Percentiles rank a stretch among this genome's conserved stretches.
Conservation (phyloP, 1,140 invertebrate genomes). For the Palaemon carinicauda region DNA sequence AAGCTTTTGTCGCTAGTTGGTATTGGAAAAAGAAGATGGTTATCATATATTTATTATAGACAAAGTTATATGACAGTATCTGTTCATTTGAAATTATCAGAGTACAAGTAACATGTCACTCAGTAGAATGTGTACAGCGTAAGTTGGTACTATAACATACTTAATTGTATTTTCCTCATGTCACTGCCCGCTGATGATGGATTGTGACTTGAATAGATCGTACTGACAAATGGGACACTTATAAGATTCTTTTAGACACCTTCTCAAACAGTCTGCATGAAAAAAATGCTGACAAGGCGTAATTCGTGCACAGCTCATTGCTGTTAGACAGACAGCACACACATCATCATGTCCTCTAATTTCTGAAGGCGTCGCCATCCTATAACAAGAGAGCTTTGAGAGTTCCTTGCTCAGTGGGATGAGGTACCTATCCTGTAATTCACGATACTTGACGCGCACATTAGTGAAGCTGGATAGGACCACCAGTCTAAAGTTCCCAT, state of each 20-base stretch:
- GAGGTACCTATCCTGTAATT: constrained; percentile 70
- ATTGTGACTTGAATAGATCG: neutral
- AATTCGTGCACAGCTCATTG: constrained; percentile 88
- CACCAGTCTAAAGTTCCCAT: constrained; percentile 69
- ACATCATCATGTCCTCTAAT: constrained; percentile 83
- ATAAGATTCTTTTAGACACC: constrained; percentile 90
- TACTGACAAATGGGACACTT: constrained; percentile 69
- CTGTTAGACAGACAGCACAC: constrained; percentile 95
- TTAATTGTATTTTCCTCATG: too few species aligned
- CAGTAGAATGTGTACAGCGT: too few species aligned
- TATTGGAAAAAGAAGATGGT: too few species aligned
- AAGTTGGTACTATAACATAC: too few species aligned
- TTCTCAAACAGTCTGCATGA: constrained; percentile 91
- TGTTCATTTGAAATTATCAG: too few species aligned
- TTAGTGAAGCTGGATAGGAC: constrained; percentile 74
- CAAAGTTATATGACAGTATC: too few species aligned
- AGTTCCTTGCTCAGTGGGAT: constrained; percentile 70
- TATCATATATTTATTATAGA: too few species aligned
- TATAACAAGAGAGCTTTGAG: constrained; percentile 71
- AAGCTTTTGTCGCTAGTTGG: too few species aligned
- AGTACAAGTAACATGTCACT: too few species aligned
- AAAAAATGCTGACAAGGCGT: constrained; percentile 95
- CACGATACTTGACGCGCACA: constrained; percentile 73
- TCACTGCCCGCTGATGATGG: neutral
- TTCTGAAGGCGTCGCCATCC: constrained; percentile 75